Base-by-base conservation (phyloP, 2,113 vertebrate species). In the Enhydra lutris region DNA sequence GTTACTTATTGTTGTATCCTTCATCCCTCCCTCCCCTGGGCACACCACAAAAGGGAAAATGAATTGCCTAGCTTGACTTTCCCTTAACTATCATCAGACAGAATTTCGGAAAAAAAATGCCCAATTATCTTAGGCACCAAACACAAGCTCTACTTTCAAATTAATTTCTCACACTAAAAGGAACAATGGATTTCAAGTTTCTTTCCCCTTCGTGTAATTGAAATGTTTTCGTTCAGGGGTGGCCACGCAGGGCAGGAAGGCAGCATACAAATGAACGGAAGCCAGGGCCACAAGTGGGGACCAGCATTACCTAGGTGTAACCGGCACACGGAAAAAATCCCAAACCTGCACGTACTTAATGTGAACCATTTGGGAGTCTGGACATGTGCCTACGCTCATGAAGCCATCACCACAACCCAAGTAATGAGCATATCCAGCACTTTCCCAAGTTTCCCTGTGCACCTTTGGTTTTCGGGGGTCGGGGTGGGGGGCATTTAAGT, bases 161-260 rank as follows among this genome's bases (percentile, higher is more conserved):
- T 61, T 84, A 84, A 81, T 59, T 80, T 86, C 90, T 88, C 55
- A 81, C 74, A 84, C n/a, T 91, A 89, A 67, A 74, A 90, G 86
- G 36, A 69, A 90, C 42, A 55, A 74, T 29, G 8, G 74, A 59
- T 82, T 80, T 71, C 39, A 34, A 50, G 52, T 57, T 59, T 91
- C 80, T 73, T 65, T 74, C 42, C 63, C 42, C 45, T 79, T 65
- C 71, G 76, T n/a, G 34, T 85, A 50, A 88, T 1, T 57, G n/a
- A 91, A 89, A 89, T n/a, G 21, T 26, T 52, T 67, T 80, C 83
- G 42, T 80, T 65, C 85, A 31, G 18, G 47, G 55, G 23, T 34
- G 24, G 47, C 59, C 47, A 4, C 9, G 15, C 61, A 3, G 1
- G 10, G 83, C 45, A 50, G 11, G 15, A 61, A 85, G 36, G 42